Base-by-base conservation (phyloP, 2,888 invertebrate species). In the Molanna angustata region DNA sequence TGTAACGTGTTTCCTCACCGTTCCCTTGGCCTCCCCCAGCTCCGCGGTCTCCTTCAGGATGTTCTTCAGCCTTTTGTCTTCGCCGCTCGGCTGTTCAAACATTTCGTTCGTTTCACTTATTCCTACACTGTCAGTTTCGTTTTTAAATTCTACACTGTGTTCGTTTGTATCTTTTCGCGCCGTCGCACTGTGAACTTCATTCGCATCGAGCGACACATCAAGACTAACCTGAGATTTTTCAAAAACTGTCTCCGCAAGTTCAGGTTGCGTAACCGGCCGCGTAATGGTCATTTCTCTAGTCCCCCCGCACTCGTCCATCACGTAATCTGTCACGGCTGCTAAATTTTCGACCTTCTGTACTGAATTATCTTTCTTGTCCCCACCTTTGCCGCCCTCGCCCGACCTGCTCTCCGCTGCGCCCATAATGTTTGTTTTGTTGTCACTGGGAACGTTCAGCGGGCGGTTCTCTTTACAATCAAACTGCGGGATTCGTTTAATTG, bases 1-100 rank as follows among this genome's bases (percentile, higher is more conserved):
- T 2, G 75, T 77, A 1, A 77, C 76, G 16, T 67, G 65, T 58
- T 77, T 77, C 54, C 75, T 76, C 0, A 72, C 73, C 49, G 67
- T 35, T 33, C 20, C 31, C 35, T 49, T 52, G 13, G 44, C 51
- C 14, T 44, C 51, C 2, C 22, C 48, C n/a, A 35, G 22, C 17
- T 37, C 45, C 27, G 11, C 39, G 27, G 41, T 41, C 21, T 43
- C 56, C 51, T 55, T 56, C 2, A 59, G 33, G 19, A 56, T 54
- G 37, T 54, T 47, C 17, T 56, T 54, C 49, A 56, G 46, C 20
- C 47, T 47, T 44, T 19, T 52, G n/a, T 45, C 49, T 22, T 43
- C 50, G 6, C 42, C 20, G 16, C 14, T 19, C 4, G 9, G 7
- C 9, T 20, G 32, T 13, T 17, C 37, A 6, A 37, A 37, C 13